A percentile compares a stretch with the other conserved stretches of the same genome.
Evolutionary conservation across 2,113 vertebrate genomes (phyloP).

Genomic region (Cephalopholis sonnerati): DNA sequence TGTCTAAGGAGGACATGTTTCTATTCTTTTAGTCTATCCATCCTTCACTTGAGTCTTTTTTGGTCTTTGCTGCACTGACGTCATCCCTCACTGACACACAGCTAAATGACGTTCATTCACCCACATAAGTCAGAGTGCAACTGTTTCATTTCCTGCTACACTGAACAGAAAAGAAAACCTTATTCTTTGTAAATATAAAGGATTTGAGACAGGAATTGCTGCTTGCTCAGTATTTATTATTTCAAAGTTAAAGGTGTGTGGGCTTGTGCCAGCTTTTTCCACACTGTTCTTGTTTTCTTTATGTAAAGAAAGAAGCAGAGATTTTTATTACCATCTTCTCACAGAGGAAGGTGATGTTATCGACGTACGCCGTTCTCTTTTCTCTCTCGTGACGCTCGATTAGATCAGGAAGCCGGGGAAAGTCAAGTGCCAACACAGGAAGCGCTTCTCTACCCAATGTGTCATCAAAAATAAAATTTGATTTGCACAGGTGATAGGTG

Average conservation of each 20-base stretch:
- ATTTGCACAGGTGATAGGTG: slow-evolving; percentile 67
- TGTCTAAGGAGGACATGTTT: slow-evolving; percentile 9
- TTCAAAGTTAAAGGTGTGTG: neutral
- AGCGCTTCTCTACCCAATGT: slow-evolving; percentile 36
- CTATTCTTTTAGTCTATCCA: neutral
- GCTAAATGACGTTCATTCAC: slow-evolving; percentile 4
- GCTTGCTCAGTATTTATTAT: neutral
- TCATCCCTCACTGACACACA: neutral
- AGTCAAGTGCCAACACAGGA: slow-evolving; percentile 73
- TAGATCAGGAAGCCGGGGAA: slow-evolving; percentile 62
- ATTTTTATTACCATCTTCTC: slow-evolving; percentile 33
- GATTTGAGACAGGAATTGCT: neutral
- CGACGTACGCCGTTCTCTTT: neutral
- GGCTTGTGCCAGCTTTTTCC: slow-evolving; percentile 20
- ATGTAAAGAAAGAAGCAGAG: neutral
- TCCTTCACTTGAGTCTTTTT: slow-evolving; percentile 10
- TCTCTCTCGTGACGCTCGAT: slow-evolving; percentile 47
- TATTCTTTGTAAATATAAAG: neutral
- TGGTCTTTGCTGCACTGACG: neutral
- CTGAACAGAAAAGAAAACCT: neutral
- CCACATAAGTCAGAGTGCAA: neutral
- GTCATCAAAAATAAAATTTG: slow-evolving; percentile 72
- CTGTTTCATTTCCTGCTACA: slow-evolving; percentile 5
- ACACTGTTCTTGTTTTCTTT: neutral
- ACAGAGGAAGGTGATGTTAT: slow-evolving; percentile 51